Evolutionary conservation across 2,797 vertebrate genomes (phyloP).

Genomic region (Loriculus beryllinus): DNA sequence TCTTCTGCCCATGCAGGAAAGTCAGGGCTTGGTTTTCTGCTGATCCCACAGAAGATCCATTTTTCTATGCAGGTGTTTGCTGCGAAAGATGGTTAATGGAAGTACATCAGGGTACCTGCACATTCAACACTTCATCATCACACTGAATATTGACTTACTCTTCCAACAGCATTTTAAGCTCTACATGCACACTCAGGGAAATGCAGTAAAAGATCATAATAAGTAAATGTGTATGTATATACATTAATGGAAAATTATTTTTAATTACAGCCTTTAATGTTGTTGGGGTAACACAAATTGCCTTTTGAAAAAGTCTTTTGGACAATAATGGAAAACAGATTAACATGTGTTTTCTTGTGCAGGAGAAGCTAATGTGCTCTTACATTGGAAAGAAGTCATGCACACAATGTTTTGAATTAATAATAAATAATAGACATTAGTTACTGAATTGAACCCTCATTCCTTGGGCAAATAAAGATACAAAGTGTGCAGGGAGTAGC

Average conservation of each 20-base stretch:
- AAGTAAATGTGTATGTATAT: constrained; percentile 7
- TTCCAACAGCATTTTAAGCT: neutral
- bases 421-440: constrained; percentile 17
- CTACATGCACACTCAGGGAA: neutral
- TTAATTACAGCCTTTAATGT: constrained; percentile 20
- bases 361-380: constrained; percentile 7
- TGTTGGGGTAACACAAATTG: neutral
- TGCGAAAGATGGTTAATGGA: neutral
- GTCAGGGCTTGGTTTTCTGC: neutral
- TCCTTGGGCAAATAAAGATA: neutral
- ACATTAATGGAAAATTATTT: constrained; percentile 42
- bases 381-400: neutral
- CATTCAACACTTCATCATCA: neutral
- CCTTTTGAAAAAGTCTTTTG: neutral
- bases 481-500: neutral
- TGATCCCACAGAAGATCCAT: neutral
- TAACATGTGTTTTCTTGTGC: constrained; percentile 16
- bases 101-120: neutral
- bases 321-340: constrained; percentile 53
- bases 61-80: neutral
- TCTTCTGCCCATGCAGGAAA: neutral
- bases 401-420: neutral
- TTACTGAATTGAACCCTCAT: neutral
- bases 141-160: neutral
- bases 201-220: neutral